Base-by-base conservation (phyloP, 2,113 vertebrate genomes). In the Pterocles orientalis region DNA sequence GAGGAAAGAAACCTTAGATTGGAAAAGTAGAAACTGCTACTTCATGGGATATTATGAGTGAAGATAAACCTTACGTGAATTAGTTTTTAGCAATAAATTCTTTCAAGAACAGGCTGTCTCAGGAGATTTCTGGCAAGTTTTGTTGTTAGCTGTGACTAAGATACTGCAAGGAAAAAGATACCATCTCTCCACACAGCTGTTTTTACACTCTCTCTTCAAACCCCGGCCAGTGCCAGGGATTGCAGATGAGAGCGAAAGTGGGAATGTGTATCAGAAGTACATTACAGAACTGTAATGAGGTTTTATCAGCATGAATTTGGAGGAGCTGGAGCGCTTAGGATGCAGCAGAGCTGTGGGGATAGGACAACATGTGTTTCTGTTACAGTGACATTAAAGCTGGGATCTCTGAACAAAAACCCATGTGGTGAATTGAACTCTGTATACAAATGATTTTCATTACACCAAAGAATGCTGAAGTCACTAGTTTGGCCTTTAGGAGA, bases 301-400 rank as follows among this genome's bases (percentile, higher is more conserved):
- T 86, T 95, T 97, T 93, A 93, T 79, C 86, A 93, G 39, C 71
- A 88, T 93, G 88, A 93, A 73, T 94, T 80, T 88, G 58, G 60
- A 95, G 47, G 45, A 86, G 36, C 21, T 90, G 43, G 18, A 86
- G 50, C 70, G 64, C 47, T 95, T 70, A 97, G 25, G 48, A 86
- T 70, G 50, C 66, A 66, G 23, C 71, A 95, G 90, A 81, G 47
- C 79, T 88, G 41, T 83, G 58, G 75, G 61, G 57, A 72, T 90
- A 90, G 57, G 62, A 83, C 78, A 93, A 68, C 45, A 87, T 57
- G 70, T 90, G 41, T 76, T 88, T 82, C 82, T 88, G 39, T 90
- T 93, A 58, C 66, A 88, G 66, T 88, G 78, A 45, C 78, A 90
- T 82, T 93, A 95, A 68, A 93, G 13, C 24, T 9, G 2, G 19